Evolutionary conservation across 2,113 vertebrate genomes (phyloP), one percentile per base, ranked within the genome.

Genomic region (Mastomys coucha): DNA sequence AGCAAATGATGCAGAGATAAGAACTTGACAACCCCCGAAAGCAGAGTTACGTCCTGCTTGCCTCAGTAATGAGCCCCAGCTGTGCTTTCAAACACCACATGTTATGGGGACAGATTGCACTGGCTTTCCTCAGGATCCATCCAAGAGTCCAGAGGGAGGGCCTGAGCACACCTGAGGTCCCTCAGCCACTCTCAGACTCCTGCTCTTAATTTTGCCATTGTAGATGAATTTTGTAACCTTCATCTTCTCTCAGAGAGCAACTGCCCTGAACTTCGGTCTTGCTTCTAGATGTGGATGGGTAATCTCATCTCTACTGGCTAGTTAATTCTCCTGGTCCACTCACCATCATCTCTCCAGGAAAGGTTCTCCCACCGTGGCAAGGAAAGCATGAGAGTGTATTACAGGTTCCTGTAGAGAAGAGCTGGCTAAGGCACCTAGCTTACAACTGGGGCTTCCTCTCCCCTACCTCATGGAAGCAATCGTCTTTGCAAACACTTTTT

Each of bases 1-100:
- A 90, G 89, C 51, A 86, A 72, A 67, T 36, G 33, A 7, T 84
- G 49, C 92, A 75, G 65, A 94, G 20, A 81, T 67, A 80, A 91
- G 67, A 82, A 69, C 14, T 12, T 73, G 45, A 88, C 39, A 45
- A 9, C n/a, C n/a, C 17, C 51, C 0, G 0, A 78, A 42, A 67
- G 70, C 95, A 73, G 39, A 89, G 17, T 56, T 56, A 58, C 45
- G 81, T 69, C 80, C 70, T 84, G 51, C 80, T 12, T 24, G 31
- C 63, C 72, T 76, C 39, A 1, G 87, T 60, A 31, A 91, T n/a
- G 14, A 91, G 42, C 12, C 39, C 77, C 91, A 36, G 12, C 60
- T 60, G 58, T 7, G 36, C 49, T 69, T 0, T 2, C 76, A 88
- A 39, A 39, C 16, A 1, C 75, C 11, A 0, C 8, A 24, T 31